phyloP scores from a whole-genome alignment of 1,140 invertebrate species.

The Drosophila arawakana region DNA sequence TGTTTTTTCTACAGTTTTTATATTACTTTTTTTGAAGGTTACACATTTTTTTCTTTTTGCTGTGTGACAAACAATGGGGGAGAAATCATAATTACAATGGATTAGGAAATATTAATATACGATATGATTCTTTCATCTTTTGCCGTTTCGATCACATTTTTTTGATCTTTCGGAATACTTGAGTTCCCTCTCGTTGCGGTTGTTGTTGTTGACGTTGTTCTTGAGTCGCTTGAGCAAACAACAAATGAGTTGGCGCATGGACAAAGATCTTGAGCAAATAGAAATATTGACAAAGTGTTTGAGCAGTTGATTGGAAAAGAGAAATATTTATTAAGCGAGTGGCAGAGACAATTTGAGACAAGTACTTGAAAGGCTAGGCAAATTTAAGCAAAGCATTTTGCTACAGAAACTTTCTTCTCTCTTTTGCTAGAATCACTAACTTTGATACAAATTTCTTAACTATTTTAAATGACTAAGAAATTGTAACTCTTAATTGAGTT shows the following conservation, averaged over 20 bases:
- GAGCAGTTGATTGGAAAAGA: conserved; percentile 2
- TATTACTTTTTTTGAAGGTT: conserved; percentile 55
- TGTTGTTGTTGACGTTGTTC: conserved; percentile 55
- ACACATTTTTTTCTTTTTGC: conserved; percentile 28
- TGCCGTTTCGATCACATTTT: conserved; percentile 48
- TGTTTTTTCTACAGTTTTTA: conserved; percentile 35
- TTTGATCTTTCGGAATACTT: conserved; percentile 33
- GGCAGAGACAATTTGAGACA: not conserved
- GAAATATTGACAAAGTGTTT: conserved; percentile 11
- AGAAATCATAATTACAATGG: conserved; percentile 81
- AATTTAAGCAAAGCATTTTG: not conserved
- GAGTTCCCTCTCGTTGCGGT: conserved; percentile 36
- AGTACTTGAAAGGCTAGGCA: not conserved
- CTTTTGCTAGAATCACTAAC: not conserved
- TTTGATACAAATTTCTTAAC: no score
- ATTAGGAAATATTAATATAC: conserved; percentile 77
- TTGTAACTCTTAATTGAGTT: conserved; percentile 10
- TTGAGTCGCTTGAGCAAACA: conserved; percentile 53
- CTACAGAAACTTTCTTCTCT: not conserved
- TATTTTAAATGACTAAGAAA: not conserved
- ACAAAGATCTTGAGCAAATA: conserved; percentile 59
- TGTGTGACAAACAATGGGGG: conserved; percentile 68
- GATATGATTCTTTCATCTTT: conserved; percentile 62
- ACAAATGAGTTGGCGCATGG: conserved; percentile 73
- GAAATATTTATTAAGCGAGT: conserved; percentile 7